Conservation (phyloP, 2,113 vertebrate species). For the Columba livia region DNA sequence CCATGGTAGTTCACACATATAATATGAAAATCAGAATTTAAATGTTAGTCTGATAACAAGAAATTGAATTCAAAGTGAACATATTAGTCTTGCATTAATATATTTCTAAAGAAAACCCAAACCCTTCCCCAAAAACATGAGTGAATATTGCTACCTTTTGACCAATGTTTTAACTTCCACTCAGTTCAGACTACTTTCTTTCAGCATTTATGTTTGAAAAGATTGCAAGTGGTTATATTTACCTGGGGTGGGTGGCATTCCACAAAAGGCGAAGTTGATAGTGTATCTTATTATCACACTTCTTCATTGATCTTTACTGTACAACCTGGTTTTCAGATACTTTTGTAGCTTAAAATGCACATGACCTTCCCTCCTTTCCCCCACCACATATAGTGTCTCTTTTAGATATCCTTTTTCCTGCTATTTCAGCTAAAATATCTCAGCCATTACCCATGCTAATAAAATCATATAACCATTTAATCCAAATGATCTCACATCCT, state of each 20-base stretch:
- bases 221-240: not conserved
- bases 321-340: not conserved
- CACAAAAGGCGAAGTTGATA: not conserved
- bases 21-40: not conserved
- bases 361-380: not conserved
- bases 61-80: not conserved
- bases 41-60: accelerated
- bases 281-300: not conserved
- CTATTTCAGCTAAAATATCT: not conserved
- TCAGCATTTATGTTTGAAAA: not conserved
- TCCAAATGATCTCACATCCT: not conserved
- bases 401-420: not conserved
- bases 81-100: not conserved
- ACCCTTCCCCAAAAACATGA: accelerated
- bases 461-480: not conserved
- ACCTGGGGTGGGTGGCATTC: not conserved
- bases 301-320: not conserved
- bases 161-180: not conserved
- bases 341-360: not conserved
- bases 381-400: not conserved
- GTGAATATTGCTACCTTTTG: not conserved
- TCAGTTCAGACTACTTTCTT: not conserved
- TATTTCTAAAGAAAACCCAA: not conserved
- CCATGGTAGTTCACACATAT: not conserved
- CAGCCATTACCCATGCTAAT: not conserved